phyloP scores from a whole-genome alignment of 2,797 vertebrate genomes.

The Esox lucius region DNA sequence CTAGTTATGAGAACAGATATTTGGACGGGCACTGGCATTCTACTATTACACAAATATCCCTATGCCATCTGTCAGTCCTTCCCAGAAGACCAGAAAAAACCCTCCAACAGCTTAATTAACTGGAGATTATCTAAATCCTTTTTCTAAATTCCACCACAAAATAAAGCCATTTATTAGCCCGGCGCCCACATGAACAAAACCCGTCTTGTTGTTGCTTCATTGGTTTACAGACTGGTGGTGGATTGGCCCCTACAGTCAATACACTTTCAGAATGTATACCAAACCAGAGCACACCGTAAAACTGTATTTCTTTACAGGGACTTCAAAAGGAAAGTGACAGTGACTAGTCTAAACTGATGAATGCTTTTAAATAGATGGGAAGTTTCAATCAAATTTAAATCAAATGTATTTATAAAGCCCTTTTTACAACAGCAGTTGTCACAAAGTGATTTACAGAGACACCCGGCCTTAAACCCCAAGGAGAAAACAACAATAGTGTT shows the following conservation, averaged over 20 bases:
- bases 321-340: too few species aligned
- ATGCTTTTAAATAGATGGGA: neutral
- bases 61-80: constrained; percentile 42
- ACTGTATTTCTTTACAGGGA: too few species aligned
- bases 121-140: constrained; percentile 62
- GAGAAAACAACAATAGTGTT: too few species aligned
- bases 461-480: too few species aligned
- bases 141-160: constrained; percentile 49
- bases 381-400: too few species aligned
- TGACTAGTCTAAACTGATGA: neutral
- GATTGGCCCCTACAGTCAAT: constrained; percentile 19
- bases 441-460: too few species aligned
- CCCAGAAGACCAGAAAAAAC: constrained; percentile 21
- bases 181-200: constrained; percentile 18
- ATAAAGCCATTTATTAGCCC: constrained; percentile 33
- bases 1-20: neutral
- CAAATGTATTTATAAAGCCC: too few species aligned
- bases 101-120: constrained; percentile 57
- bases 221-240: constrained; percentile 35
- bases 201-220: constrained; percentile 34
- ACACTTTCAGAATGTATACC: neutral
- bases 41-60: constrained; percentile 41
- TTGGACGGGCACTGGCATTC: constrained; percentile 40
- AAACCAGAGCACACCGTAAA: neutral
- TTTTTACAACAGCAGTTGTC: too few species aligned